Evolutionary conservation across 2,113 vertebrate species (phyloP), one percentile per base, ranked within the genome.

Genomic region (Ardeotis arabs): DNA sequence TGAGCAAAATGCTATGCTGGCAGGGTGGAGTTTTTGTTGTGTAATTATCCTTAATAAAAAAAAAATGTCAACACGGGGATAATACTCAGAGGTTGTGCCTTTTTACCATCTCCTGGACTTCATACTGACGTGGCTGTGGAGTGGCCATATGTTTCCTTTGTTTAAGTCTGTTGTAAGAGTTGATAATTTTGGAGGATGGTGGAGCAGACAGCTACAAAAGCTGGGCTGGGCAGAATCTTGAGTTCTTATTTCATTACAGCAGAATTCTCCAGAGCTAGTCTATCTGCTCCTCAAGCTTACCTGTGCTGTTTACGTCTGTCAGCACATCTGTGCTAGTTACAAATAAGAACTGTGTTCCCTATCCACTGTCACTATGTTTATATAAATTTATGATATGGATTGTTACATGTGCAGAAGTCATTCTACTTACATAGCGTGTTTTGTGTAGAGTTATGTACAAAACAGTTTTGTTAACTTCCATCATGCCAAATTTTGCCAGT

Each of bases 121-220:
- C 56, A 9, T 74, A 35, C 41, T 80, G 75, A 69, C 41, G 28
- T 80, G 58, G 27, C 50, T 83, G 12, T 37, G 37, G 35, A 73
- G 63, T 55, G 37, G 29, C 59, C 16, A 0, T 62, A 18, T 66
- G 52, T 90, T 93, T 59, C 33, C 24, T 83, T 68, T 85, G 41
- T 79, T 86, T 41, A 80, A 77, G 22, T 60, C 20, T 90, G 14
- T 33, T 66, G 28, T 80, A 84, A 53, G 22, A 33, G 12, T 88
- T 83, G 49, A 44, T 91, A 21, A 67, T 69, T 95, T 90, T 70
- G 41, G 67, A 80, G 68, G n/a, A 76, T 90, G 50, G 31, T 58
- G 47, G 45, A 90, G 45, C 67, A 69, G 58, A 41, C 35, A 66
- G 37, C 75, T 86, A 41, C 24, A 50, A 76, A 60, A 16, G 39